Base-by-base conservation (phyloP, 2,113 vertebrate genomes). In the Microtus montanus region DNA sequence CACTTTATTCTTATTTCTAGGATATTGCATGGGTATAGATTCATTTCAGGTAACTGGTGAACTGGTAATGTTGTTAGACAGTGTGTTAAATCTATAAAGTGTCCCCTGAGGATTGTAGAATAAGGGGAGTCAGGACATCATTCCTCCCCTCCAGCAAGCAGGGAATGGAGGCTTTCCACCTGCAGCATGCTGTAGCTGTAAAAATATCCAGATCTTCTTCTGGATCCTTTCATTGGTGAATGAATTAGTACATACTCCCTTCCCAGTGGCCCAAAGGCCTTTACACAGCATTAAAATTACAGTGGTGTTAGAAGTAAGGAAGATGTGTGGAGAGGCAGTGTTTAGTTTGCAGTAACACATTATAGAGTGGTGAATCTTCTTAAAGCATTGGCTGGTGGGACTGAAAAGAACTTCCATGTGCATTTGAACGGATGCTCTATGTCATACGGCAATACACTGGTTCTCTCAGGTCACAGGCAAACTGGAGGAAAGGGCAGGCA, bases 1-100 rank as follows among this genome's bases (percentile, higher is more conserved):
- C 5, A 89, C 95, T 97, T 83, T 83, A 58, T 91, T 98, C 90
- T 63, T n/a, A 96, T 95, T 83, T 44, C 86, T 80, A 14, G 95
- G 93, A 95, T 54, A 33, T 91, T 92, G 13, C 44, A 80, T 30
- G 88, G 64, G 58, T 84, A 86, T 35, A 94, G 26, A 97, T 96
- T 97, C 74, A 68, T 77, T 38, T 87, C 88, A 63, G 7, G 44
- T 95, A 89, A 52, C 88, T 92, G 87, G 28, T 85, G 54, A 97
- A 97, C 80, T 93, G 44, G 49, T 41, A 93, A 84, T 14, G 66
- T 92, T 97, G 63, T 87, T 96, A 87, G 78, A 91, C 30, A 96
- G 83, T 38, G 74, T 88, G 96, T 84, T 87, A 58, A 91, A 90
- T 58, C 58, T 68, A 82, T 5, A 24, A 94, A 91, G 33, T 8